Evolutionary conservation across 2,888 invertebrate genomes (phyloP).

Genomic region (Tipula lateralis): DNA sequence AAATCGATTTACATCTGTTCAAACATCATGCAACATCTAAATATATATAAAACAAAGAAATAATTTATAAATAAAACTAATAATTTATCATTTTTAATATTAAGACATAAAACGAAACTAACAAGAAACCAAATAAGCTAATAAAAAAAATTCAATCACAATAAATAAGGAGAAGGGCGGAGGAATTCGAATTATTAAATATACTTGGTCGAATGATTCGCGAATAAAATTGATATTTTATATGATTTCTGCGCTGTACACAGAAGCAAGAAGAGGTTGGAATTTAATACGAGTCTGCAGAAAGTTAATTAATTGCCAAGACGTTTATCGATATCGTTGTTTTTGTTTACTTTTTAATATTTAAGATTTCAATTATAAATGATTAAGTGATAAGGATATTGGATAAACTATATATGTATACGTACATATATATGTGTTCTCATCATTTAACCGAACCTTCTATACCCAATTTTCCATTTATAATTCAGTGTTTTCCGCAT

Average conservation of each 20-base stretch:
- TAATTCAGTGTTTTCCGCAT: neutral
- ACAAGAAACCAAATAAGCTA: neutral
- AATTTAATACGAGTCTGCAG: neutral
- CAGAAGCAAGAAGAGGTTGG: slow-evolving; percentile 19
- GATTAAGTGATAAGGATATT: neutral
- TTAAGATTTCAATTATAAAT: slow-evolving; percentile 11
- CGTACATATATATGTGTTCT: neutral
- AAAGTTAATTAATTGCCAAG: neutral
- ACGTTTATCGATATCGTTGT: neutral
- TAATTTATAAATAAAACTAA: neutral
- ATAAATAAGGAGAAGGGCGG: slow-evolving; percentile 16
- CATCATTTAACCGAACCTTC: neutral
- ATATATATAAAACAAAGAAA: neutral
- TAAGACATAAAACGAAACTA: neutral
- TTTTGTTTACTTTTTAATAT: slow-evolving; percentile 6
- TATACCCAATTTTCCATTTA: neutral
- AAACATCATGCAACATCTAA: neutral
- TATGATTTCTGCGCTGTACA: neutral
- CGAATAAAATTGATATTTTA: slow-evolving; percentile 2
- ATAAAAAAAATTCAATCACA: neutral
- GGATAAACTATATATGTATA: too few relatives aligned
- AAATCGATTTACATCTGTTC: neutral
- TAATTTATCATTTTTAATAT: slow-evolving; percentile 1
- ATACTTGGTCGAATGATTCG: neutral
- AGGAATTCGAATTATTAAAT: neutral